These are phyloP conservation scores for Plusia festucae DNA, from an alignment of 2,888 invertebrate genomes.

Conservation along the genomic window DNA sequence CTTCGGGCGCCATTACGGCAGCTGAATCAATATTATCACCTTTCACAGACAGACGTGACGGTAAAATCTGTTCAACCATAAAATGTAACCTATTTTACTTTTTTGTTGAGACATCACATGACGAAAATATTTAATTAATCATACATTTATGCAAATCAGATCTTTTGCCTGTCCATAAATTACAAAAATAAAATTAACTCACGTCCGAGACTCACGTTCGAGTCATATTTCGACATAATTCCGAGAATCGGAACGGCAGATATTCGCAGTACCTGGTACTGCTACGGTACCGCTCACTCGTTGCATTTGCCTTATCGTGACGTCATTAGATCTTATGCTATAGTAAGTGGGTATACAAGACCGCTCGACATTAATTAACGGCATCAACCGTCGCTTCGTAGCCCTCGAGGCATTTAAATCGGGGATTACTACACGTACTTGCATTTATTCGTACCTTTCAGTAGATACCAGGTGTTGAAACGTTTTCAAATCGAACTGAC, in stretches of 20 bases:
- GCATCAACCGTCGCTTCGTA: neutral
- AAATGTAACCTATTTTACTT: neutral
- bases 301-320: neutral
- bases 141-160: neutral
- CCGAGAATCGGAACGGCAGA: neutral
- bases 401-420: neutral
- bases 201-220: too few species aligned
- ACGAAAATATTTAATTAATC: neutral
- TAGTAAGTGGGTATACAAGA: neutral
- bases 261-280: neutral
- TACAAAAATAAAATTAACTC: neutral
- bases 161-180: neutral
- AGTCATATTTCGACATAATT: neutral
- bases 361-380: neutral
- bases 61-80: neutral
- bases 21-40: constrained; percentile 18
- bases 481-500: neutral
- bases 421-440: neutral
- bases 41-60: neutral
- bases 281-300: neutral
- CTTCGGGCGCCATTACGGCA: constrained; percentile 16
- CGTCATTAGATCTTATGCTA: neutral
- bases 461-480: neutral
- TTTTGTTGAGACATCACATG: neutral
- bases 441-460: constrained; percentile 1